Conservation (phyloP, 2,888 invertebrate genomes). For the Blera fallax region DNA sequence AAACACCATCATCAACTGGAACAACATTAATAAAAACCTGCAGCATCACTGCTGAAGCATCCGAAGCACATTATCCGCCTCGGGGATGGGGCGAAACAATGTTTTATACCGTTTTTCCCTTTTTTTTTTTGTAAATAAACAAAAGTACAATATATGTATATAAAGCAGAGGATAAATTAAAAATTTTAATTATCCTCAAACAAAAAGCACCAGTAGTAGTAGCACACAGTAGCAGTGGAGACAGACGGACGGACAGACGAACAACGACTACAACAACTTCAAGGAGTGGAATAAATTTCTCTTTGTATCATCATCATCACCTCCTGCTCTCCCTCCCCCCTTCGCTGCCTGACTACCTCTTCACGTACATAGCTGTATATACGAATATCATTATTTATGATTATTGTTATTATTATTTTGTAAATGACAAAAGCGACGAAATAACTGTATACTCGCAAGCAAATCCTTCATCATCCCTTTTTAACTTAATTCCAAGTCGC, state of each 20-base stretch:
- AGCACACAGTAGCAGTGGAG: slow-evolving; percentile 57
- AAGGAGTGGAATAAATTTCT: slow-evolving; percentile 65
- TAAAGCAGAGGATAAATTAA: slow-evolving; percentile 67
- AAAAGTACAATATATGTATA: slow-evolving; percentile 62
- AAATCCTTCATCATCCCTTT: slow-evolving; percentile 44
- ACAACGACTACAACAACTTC: slow-evolving; percentile 50
- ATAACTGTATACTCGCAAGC: slow-evolving; percentile 28
- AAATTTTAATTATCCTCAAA: slow-evolving; percentile 71
- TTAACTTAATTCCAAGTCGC: slow-evolving; percentile 57
- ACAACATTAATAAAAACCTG: slow-evolving; percentile 70
- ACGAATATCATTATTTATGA: slow-evolving; percentile 65
- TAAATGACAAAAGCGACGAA: slow-evolving; percentile 65
- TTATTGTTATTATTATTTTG: slow-evolving; percentile 69
- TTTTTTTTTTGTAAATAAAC: slow-evolving; percentile 48
- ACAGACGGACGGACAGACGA: slow-evolving; percentile 37
- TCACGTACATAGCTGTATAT: slow-evolving; percentile 4
- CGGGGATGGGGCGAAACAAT: slow-evolving; percentile 55
- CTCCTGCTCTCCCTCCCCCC: too few species aligned
- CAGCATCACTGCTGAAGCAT: slow-evolving; percentile 60
- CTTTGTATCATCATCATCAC: slow-evolving; percentile 63
- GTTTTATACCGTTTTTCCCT: slow-evolving; percentile 38
- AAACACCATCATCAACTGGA: slow-evolving; percentile 70
- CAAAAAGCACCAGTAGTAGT: slow-evolving; percentile 60
- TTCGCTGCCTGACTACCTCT: neutral
- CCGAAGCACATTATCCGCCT: slow-evolving; percentile 50